These are phyloP conservation scores for Ornithorhynchus anatinus DNA, from an alignment of 2,113 vertebrate species.

Conservation along the genomic window DNA sequence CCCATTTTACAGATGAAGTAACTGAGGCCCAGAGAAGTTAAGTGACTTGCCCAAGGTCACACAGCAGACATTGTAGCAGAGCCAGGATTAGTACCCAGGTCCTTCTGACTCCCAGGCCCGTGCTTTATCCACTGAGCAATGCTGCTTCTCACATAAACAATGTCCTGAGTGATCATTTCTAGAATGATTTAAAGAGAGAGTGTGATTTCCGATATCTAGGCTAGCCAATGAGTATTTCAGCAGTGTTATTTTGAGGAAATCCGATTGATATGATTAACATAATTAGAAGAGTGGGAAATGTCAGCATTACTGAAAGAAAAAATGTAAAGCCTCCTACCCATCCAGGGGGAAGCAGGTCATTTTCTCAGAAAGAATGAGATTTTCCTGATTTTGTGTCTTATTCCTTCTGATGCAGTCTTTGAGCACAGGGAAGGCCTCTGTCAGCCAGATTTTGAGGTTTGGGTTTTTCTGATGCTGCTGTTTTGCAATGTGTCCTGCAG, in stretches of 20 bases:
- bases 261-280: conserved; percentile 17
- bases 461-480: background rate
- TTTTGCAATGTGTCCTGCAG: background rate
- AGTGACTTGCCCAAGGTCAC: too few species aligned
- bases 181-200: conserved; percentile 51
- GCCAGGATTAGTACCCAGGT: too few species aligned
- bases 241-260: conserved; percentile 49
- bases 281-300: conserved; percentile 29
- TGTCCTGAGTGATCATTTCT: conserved; percentile 49
- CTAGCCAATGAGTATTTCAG: conserved; percentile 25
- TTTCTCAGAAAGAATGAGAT: background rate
- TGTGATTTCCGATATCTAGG: conserved; percentile 45
- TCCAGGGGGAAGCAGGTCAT: too few species aligned
- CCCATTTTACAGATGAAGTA: too few species aligned
- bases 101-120: too few species aligned
- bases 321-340: too few species aligned
- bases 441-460: background rate
- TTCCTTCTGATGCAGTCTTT: background rate
- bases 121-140: too few species aligned
- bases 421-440: background rate
- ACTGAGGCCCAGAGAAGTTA: too few species aligned
- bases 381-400: background rate
- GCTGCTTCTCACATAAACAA: conserved; percentile 51
- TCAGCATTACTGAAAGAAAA: background rate
- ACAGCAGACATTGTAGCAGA: too few species aligned